These are phyloP conservation scores for Hetaerina americana DNA, from an alignment of 1,140 invertebrate genomes.

Conservation along the genomic window DNA sequence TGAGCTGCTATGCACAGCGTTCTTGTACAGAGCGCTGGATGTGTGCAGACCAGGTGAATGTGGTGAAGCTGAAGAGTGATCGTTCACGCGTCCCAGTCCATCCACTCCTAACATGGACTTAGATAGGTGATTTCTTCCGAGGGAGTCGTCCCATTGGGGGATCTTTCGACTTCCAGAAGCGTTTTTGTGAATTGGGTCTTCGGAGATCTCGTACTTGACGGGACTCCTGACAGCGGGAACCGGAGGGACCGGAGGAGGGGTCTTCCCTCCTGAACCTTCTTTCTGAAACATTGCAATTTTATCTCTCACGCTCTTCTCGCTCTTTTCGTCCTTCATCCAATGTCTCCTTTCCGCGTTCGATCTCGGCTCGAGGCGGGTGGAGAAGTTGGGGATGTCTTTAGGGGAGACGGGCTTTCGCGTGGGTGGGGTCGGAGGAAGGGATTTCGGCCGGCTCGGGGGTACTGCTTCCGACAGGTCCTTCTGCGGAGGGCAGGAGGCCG, in stretches of 20 bases:
- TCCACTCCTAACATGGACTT: constrained; percentile 11
- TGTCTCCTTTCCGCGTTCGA: neutral
- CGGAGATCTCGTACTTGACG: neutral
- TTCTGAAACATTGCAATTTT: constrained; percentile 80
- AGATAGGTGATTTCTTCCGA: constrained; percentile 6
- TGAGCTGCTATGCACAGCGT: constrained; percentile 14
- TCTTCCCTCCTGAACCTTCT: constrained; percentile 21
- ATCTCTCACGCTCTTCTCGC: constrained; percentile 64
- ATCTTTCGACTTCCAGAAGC: too few species aligned
- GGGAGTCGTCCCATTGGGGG: neutral
- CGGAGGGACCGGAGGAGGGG: constrained; percentile 19
- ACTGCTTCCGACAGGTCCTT: constrained; percentile 8
- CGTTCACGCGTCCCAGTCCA: constrained; percentile 4
- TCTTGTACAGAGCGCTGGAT: constrained; percentile 10
- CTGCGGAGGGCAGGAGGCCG: constrained; percentile 26
- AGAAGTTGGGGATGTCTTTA: constrained; percentile 20
- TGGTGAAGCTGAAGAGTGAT: neutral
- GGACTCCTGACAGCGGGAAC: neutral
- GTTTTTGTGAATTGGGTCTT: too few species aligned
- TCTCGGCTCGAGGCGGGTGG: neutral
- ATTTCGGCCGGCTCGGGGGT: constrained; percentile 11
- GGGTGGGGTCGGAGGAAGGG: constrained; percentile 14
- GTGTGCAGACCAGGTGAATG: neutral
- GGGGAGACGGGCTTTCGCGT: constrained; percentile 15
- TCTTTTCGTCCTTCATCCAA: constrained; percentile 55